These are phyloP conservation scores for Holocentrus rufus DNA, from an alignment of 2,797 vertebrate genomes.

Conservation along the genomic window DNA sequence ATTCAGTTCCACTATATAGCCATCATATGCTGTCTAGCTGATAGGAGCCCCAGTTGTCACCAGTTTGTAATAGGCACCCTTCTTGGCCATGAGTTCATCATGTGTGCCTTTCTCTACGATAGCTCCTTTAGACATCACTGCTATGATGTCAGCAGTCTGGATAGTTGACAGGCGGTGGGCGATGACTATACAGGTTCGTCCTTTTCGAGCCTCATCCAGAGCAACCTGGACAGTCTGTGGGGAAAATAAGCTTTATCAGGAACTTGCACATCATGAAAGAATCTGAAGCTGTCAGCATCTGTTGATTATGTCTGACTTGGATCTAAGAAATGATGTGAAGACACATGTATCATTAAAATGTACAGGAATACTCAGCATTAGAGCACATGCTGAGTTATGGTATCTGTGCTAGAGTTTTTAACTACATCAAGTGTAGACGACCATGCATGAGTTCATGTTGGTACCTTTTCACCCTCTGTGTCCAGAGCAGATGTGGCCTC, in stretches of 20 bases:
- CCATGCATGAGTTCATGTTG: not conserved
- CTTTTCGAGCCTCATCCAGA: conserved; percentile 84
- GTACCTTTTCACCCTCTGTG: conserved; percentile 97
- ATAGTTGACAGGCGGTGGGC: conserved; percentile 87
- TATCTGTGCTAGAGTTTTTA: not conserved
- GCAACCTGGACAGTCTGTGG: conserved; percentile 84
- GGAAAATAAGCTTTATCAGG: conserved; percentile 6
- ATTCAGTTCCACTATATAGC: not conserved
- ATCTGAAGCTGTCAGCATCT: not conserved
- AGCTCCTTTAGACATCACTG: conserved; percentile 84
- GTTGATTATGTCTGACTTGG: not conserved
- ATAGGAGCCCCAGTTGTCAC: conserved; percentile 85
- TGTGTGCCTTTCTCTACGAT: conserved; percentile 84
- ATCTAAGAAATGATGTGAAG: not conserved
- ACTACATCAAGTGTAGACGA: not conserved
- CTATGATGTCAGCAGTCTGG: conserved; percentile 84
- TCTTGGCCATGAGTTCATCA: conserved; percentile 81
- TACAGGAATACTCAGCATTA: not conserved
- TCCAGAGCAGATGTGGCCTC: conserved; percentile 98
- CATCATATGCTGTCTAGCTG: conserved; percentile 68
- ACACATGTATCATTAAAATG: no score
- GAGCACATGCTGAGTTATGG: not conserved
- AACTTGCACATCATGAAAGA: not conserved
- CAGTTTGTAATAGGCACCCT: conserved; percentile 83
- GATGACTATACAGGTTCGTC: conserved; percentile 86